These are phyloP conservation scores for Eristalis arbustorum DNA, from an alignment of 2,888 invertebrate genomes.

Conservation along the genomic window DNA sequence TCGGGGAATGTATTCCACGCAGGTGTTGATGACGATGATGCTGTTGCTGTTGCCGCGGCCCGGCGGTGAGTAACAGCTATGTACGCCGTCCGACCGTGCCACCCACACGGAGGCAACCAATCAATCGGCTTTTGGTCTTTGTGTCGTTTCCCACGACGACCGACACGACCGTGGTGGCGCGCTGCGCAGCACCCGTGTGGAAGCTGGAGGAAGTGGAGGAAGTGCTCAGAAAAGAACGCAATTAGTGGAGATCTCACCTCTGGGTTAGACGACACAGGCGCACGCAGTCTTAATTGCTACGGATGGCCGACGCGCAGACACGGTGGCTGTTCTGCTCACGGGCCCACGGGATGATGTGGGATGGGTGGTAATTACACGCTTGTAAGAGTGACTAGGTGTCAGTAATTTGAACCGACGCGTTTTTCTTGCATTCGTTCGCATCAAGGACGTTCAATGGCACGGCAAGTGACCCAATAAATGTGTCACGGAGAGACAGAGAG, in stretches of 20 bases:
- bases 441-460: constrained; percentile 28
- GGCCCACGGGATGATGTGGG: constrained; percentile 13
- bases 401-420: constrained; percentile 24
- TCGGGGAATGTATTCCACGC: constrained; percentile 32
- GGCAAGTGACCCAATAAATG: not conserved
- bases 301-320: constrained; percentile 28
- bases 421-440: not conserved
- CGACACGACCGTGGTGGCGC: not conserved
- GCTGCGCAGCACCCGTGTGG: constrained; percentile 19
- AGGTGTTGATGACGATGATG: constrained; percentile 64
- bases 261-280: constrained; percentile 46
- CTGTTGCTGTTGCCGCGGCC: not conserved
- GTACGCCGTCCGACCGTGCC: constrained; percentile 34
- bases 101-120: constrained; percentile 59
- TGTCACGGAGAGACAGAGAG: not conserved
- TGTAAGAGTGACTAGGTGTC: constrained; percentile 11
- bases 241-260: constrained; percentile 64
- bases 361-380: constrained; percentile 45
- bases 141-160: constrained; percentile 51
- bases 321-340: constrained; percentile 11
- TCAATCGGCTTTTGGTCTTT: constrained; percentile 61
- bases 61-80: constrained; percentile 43
- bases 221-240: constrained; percentile 43
- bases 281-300: constrained; percentile 67
- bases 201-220: constrained; percentile 38